These are phyloP conservation scores for Terebella lapidaria DNA, from an alignment of 2,888 invertebrate genomes.

Conservation along the genomic window DNA sequence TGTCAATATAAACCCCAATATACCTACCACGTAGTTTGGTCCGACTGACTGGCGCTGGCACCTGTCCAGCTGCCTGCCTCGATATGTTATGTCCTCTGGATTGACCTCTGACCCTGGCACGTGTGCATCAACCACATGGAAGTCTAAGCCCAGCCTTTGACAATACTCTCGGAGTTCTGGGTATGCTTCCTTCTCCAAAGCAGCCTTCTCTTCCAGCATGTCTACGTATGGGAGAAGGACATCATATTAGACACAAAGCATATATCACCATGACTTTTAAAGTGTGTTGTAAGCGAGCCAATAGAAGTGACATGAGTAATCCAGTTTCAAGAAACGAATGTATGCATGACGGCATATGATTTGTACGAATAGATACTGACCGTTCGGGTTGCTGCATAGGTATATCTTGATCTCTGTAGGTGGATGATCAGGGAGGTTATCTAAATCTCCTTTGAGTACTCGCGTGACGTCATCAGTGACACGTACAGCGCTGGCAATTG, in stretches of 20 bases:
- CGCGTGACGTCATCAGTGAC: not conserved
- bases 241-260: no score
- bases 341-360: no score
- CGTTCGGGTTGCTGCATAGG: not conserved
- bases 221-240: slow-evolving; percentile 7
- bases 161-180: slow-evolving; percentile 11
- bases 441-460: not conserved
- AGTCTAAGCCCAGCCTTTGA: slow-evolving; percentile 9
- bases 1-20: no score
- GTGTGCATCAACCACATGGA: slow-evolving; percentile 7
- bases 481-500: no score
- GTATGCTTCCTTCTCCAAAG: slow-evolving; percentile 5
- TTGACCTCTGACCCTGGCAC: not conserved
- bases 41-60: not conserved
- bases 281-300: no score
- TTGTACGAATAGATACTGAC: no score
- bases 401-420: not conserved
- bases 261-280: no score
- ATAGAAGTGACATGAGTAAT: no score
- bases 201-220: slow-evolving; percentile 10
- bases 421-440: not conserved
- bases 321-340: no score
- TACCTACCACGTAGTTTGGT: not conserved
- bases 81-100: not conserved
- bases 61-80: not conserved